Percentiles rank a stretch among this genome's conserved stretches.
These are phyloP conservation scores for Plestiodon gilberti DNA, from an alignment of 2,113 vertebrate genomes.

Conservation along the genomic window DNA sequence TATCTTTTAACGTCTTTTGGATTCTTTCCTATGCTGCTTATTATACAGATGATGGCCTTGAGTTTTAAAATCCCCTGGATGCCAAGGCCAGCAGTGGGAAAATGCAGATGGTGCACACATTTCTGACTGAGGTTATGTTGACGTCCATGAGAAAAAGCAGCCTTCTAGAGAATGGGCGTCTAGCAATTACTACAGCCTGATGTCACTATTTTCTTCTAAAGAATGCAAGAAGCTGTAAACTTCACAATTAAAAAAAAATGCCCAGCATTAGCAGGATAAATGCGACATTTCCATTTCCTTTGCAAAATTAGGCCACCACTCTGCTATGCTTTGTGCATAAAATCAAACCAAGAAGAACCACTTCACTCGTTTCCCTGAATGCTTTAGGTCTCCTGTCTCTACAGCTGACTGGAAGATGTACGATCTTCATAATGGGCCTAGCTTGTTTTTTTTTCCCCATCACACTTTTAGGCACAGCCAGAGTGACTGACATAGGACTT, in stretches of 20 bases:
- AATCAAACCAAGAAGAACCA: background rate
- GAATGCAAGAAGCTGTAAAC: conserved; percentile 63
- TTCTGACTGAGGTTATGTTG: conserved; percentile 64
- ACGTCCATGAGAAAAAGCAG: conserved; percentile 65
- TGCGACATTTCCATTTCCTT: background rate
- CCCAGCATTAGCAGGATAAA: conserved; percentile 45
- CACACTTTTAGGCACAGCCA: background rate
- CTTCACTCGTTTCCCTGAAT: background rate
- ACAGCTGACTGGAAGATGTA: background rate
- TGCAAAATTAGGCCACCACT: background rate
- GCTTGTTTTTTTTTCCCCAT: background rate
- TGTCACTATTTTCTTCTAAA: conserved; percentile 61
- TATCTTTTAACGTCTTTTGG: conserved; percentile 79
- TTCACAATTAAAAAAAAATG: conserved; percentile 60
- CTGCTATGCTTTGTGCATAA: background rate
- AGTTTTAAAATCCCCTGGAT: conserved; percentile 79
- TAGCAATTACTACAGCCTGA: conserved; percentile 60
- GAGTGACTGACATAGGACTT: background rate
- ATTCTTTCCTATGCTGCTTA: conserved; percentile 74
- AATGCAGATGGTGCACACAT: conserved; percentile 78
- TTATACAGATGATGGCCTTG: conserved; percentile 76
- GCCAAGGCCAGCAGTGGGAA: conserved; percentile 71
- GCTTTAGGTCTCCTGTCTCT: background rate
- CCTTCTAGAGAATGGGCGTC: conserved; percentile 61
- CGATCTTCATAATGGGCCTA: background rate